Base-by-base conservation (phyloP, 2,888 invertebrate species). In the Chaitophorus viminalis region DNA sequence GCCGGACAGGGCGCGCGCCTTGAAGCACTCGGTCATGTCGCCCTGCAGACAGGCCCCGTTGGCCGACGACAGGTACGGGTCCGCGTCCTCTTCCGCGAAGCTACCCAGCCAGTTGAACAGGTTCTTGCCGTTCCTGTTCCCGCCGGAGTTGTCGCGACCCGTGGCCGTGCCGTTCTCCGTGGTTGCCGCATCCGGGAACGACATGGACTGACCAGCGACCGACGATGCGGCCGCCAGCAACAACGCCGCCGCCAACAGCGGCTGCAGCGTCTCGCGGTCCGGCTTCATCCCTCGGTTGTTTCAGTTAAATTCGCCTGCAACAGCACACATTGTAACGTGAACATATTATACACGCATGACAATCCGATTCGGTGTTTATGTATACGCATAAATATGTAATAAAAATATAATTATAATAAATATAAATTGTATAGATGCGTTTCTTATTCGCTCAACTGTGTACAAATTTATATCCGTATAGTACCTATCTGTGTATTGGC, bases 11-110 rank as follows among this genome's bases (percentile, higher is more conserved):
- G 96, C 96, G 90, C 95, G 94, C 0, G 95, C 96, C 91, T 96
- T 96, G 91, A 96, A 96, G 91, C 96, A 96, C 91, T 96, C 96
- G 0, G 96, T 95, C n/a, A 96, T 92, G 91, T 96, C 96, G 8
- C 96, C 96, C 77, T 85, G 94, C 88, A 96, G 92, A 90, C 96
- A 96, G 89, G 94, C 95, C 89, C 94, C 93, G 87, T 96, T 96
- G 0, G 95, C 93, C 90, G 93, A 94, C 81, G 95, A 94, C 90
- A 96, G 92, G 91, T 95, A 96, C 0, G 96, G 96, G 92, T 96
- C 96, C 82, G 94, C 94, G 90, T 96, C 94, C 89, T 93, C 92
- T 74, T 94, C 94, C 9, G 95, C 95, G 21, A 96, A 96, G 74
- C 96, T 92, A 18, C 96, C 96, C 36, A 96, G 93, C 94, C 95